Evolutionary conservation across 2,888 invertebrate species (phyloP).

Genomic region (Phanerotoma sp.): DNA sequence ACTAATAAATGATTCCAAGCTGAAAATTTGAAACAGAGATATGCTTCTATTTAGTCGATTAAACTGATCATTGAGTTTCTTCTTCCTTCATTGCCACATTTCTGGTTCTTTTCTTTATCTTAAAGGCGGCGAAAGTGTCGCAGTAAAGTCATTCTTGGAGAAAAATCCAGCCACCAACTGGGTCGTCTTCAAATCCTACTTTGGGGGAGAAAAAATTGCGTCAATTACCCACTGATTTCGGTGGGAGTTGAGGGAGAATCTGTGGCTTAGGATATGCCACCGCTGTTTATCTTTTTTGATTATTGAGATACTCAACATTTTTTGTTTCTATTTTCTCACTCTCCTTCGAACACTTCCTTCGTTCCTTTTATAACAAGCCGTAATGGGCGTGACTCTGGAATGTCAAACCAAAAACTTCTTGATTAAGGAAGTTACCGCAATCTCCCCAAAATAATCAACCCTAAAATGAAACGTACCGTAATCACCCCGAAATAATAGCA

Average conservation of each 20-base stretch:
- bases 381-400: too few species aligned
- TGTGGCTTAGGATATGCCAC: conserved; percentile 50
- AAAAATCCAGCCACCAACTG: conserved; percentile 14
- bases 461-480: too few species aligned
- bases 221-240: conserved; percentile 57
- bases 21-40: too few species aligned
- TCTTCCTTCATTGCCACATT: background rate
- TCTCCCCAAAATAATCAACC: too few species aligned
- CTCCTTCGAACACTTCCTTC: too few species aligned
- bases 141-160: conserved; percentile 1
- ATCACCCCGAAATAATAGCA: too few species aligned
- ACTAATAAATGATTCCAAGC: too few species aligned
- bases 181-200: conserved; percentile 25
- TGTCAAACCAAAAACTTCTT: too few species aligned
- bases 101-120: conserved; percentile 13
- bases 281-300: conserved; percentile 50
- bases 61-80: conserved; percentile 47
- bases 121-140: background rate
- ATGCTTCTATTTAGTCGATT: conserved; percentile 52
- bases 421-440: too few species aligned
- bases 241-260: conserved; percentile 40
- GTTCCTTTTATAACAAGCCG: too few species aligned
- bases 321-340: too few species aligned
- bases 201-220: conserved; percentile 40
- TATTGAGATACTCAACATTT: conserved; percentile 45